Evolutionary conservation across 2,797 vertebrate genomes (phyloP).

Genomic region (Psittacula derbiana): DNA sequence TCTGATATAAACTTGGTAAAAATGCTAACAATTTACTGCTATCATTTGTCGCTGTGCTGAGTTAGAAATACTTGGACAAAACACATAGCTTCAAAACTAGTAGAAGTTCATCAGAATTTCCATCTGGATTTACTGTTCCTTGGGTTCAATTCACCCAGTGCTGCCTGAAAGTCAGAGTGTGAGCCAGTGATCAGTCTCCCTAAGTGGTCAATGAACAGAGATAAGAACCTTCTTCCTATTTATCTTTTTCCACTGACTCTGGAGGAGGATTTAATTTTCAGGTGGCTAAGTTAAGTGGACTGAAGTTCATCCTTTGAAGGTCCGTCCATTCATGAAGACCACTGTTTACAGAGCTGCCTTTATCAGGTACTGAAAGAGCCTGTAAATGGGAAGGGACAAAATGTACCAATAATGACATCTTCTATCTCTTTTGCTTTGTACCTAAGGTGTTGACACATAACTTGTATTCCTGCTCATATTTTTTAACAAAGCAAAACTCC

Average conservation of each 20-base stretch:
- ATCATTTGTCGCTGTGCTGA: background rate
- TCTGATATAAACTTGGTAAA: background rate
- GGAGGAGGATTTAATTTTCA: background rate
- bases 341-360: background rate
- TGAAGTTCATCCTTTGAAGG: background rate
- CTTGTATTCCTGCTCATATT: background rate
- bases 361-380: background rate
- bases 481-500: background rate
- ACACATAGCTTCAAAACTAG: background rate
- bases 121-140: background rate
- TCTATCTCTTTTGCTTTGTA: background rate
- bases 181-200: background rate
- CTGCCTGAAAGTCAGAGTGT: background rate
- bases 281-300: background rate
- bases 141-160: background rate
- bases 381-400: background rate
- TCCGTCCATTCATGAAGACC: background rate
- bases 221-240: background rate
- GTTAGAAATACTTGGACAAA: background rate
- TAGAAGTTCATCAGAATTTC: background rate
- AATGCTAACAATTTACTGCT: background rate
- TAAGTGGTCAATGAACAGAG: background rate
- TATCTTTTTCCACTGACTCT: background rate
- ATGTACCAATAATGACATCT: background rate
- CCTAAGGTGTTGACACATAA: background rate